These are phyloP conservation scores for Chelmon rostratus DNA, from an alignment of 2,797 vertebrate genomes.

Conservation along the genomic window DNA sequence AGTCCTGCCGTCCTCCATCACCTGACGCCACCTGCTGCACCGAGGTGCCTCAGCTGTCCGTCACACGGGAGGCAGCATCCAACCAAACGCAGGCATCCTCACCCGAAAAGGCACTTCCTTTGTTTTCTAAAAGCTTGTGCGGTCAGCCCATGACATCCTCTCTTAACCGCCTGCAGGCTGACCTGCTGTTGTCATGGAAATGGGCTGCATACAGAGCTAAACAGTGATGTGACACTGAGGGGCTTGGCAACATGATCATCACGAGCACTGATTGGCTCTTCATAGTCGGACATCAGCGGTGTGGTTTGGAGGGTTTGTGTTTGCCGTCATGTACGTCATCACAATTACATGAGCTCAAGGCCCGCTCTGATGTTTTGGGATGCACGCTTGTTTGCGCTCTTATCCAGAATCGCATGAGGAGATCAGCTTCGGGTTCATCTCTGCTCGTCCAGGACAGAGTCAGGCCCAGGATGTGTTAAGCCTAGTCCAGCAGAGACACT, in stretches of 20 bases:
- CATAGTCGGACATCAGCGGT: not conserved
- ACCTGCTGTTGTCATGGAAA: not conserved
- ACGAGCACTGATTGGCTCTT: not conserved
- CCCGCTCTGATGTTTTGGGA: not conserved
- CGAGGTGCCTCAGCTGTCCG: not conserved
- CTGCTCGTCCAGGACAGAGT: not conserved
- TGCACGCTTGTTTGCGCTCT: not conserved
- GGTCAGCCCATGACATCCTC: slow-evolving; percentile 10
- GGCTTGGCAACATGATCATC: not conserved
- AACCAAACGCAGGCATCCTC: slow-evolving; percentile 43
- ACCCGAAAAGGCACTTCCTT: slow-evolving; percentile 59
- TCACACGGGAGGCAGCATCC: slow-evolving; percentile 38
- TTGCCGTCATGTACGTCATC: not conserved
- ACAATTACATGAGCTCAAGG: not conserved
- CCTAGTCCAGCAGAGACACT: not conserved
- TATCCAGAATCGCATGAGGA: not conserved
- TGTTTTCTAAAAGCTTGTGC: slow-evolving; percentile 18
- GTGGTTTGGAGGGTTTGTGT: not conserved
- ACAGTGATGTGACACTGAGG: not conserved
- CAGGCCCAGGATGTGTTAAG: not conserved
- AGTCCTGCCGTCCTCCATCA: slow-evolving; percentile 18
- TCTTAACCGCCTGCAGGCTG: not conserved
- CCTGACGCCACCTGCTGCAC: slow-evolving; percentile 6
- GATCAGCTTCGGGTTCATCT: not conserved
- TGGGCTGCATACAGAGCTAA: not conserved